A percentile compares a stretch with the other conserved stretches of the same genome.
Conservation (phyloP, 2,888 invertebrate species). For the Eulithis prunata region DNA sequence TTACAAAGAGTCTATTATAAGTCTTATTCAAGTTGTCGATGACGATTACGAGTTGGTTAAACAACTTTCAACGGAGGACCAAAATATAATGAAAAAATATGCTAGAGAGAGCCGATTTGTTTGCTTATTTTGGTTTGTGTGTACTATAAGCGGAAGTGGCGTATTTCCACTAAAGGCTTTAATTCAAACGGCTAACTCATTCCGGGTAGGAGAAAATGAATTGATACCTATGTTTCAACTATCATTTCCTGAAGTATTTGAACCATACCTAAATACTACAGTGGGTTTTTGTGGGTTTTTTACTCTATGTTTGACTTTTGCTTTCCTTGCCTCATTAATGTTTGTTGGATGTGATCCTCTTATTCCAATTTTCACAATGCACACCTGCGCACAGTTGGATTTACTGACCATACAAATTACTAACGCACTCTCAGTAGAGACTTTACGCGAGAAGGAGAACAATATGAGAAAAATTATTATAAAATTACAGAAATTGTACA, state of each 20-base stretch:
- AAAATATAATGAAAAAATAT: conserved; percentile 51
- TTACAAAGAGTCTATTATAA: conserved; percentile 47
- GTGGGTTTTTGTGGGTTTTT: conserved; percentile 48
- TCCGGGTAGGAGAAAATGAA: conserved; percentile 49
- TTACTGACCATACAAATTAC: conserved; percentile 56
- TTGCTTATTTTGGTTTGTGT: conserved; percentile 57
- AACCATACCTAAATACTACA: conserved; percentile 50
- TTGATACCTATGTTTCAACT: conserved; percentile 61
- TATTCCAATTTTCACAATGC: conserved; percentile 67
- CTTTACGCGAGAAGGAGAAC: conserved; percentile 45
- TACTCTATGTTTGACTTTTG: conserved; percentile 48
- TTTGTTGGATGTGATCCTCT: conserved; percentile 69
- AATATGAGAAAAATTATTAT: conserved; percentile 58
- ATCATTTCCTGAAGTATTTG: conserved; percentile 53
- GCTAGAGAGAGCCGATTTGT: conserved; percentile 52
- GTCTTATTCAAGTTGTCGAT: conserved; percentile 53
- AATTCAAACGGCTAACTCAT: conserved; percentile 53
- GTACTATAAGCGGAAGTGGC: conserved; percentile 45
- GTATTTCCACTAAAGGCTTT: conserved; percentile 62
- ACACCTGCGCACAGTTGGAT: conserved; percentile 67
- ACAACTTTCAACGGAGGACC: conserved; percentile 49
- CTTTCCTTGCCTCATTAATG: conserved; percentile 49
- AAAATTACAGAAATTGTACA: conserved; percentile 60
- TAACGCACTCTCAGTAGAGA: conserved; percentile 47
- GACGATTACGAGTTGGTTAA: conserved; percentile 56